Base-by-base conservation (phyloP, 2,113 vertebrate genomes). In the Thinocorus orbignyianus region DNA sequence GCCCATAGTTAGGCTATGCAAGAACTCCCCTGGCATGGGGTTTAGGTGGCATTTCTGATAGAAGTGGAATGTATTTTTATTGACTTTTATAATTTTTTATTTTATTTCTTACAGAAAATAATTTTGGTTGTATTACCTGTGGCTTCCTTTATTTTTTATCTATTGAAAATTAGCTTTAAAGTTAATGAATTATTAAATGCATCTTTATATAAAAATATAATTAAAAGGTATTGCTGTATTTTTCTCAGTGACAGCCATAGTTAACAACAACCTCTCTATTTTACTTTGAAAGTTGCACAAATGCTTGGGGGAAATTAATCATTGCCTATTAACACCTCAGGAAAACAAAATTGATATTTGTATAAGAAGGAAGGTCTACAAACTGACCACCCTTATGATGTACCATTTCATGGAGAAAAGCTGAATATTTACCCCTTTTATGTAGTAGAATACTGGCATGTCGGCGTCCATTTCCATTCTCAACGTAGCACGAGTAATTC, bases 401-500 rank as follows among this genome's bases (percentile, higher is more conserved):
- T 7, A 60, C 10, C 42, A 10, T 64, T 58, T 58, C 23, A 42
- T 14, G 31, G 26, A 71, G 31, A 73, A 85, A 79, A 92, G 19
- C 18, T 74, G 77, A 26, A 79, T 72, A 94, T 96, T 99, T 98
- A 99, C 99, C 99, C 81, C 98, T 98, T 97, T 99, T 99, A 97
- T 99, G 98, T 77, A 99, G 98, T 94, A 99, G 99, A 95, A 99
- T 97, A 65, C 98, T 99, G 93, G 99, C 99, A 26, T 99, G 99
- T 28, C 99, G 98, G 73, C 99, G 98, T 57, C 99, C 99, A 17
- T 99, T 99, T 80, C 99, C 99, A 81, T 99, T 99, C 97, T 99
- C 99, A 8, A 99, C 99, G 11, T 99, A 99, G 95, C 99, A 99
- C 4, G 99, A 99, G 91, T 99, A 99, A 98, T 99, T 99, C 68